Evolutionary conservation across 2,797 vertebrate species (phyloP).

Genomic region (Pyrocephalus nanus): DNA sequence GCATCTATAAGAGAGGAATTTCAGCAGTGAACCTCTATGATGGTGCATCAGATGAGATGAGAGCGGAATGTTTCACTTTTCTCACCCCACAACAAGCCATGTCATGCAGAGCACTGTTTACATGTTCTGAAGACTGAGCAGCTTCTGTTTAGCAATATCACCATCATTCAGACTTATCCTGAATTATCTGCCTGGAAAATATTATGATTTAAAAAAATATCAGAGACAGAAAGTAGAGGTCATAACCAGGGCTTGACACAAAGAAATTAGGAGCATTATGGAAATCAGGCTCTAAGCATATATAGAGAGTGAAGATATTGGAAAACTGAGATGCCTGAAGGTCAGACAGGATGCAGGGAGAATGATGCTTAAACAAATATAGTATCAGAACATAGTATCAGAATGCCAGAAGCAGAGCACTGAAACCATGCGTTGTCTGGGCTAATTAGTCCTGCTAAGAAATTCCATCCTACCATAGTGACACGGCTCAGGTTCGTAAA

Average conservation of each 20-base stretch:
- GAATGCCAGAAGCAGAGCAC: neutral
- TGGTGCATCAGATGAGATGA: neutral
- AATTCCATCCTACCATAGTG: neutral
- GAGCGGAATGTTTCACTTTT: neutral
- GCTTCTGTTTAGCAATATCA: neutral
- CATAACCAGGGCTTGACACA: neutral
- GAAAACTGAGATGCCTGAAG: neutral
- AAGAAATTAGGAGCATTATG: neutral
- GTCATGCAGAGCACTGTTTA: neutral
- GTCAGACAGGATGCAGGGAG: neutral
- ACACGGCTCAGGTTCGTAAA: neutral
- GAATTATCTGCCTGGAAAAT: neutral
- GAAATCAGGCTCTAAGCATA: neutral
- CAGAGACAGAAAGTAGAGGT: neutral
- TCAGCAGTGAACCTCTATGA: neutral
- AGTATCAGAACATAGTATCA: neutral
- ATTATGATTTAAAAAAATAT: neutral
- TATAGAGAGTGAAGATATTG: neutral
- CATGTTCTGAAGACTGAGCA: neutral
- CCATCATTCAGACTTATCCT: neutral
- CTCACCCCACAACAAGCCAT: neutral
- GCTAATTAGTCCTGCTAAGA: constrained; percentile 26
- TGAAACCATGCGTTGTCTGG: neutral
- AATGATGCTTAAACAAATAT: neutral
- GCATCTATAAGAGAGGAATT: neutral